A percentile compares a stretch with the other conserved stretches of the same genome.
phyloP scores from a whole-genome alignment of 2,888 invertebrate species.

The Thymelicus acteon region DNA sequence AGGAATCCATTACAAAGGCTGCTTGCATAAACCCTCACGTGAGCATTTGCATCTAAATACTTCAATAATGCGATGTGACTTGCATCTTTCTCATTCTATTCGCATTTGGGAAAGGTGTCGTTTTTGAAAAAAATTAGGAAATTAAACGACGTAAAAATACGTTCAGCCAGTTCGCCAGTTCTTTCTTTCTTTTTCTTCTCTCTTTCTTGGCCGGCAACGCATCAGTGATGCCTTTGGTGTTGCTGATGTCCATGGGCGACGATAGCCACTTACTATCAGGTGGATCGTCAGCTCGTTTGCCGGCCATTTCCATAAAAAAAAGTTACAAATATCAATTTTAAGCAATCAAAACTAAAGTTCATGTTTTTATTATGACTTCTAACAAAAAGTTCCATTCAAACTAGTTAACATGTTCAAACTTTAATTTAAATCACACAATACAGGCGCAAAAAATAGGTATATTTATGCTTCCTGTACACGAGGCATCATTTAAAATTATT shows the following conservation, averaged over 20 bases:
- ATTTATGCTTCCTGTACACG: slow-evolving; percentile 17
- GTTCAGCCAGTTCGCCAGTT: no score
- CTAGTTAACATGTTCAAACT: not conserved
- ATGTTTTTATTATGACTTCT: not conserved
- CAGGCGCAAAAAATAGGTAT: not conserved
- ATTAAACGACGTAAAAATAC: no score
- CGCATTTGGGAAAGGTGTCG: not conserved
- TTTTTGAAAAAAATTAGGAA: not conserved
- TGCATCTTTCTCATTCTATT: slow-evolving; percentile 20
- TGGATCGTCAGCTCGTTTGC: no score
- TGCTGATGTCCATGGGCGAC: no score
- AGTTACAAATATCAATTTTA: no score
- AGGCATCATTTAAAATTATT: slow-evolving; percentile 5
- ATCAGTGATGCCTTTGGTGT: no score
- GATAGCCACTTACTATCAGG: no score
- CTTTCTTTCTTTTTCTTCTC: no score
- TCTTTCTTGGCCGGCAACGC: no score
- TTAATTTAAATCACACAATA: slow-evolving; percentile 10
- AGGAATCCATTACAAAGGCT: slow-evolving; percentile 18
- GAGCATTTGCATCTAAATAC: slow-evolving; percentile 28
- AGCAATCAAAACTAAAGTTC: not conserved
- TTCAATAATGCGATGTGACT: slow-evolving; percentile 15
- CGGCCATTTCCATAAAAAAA: no score
- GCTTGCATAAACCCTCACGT: slow-evolving; percentile 24
- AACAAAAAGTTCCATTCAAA: not conserved